Base-by-base conservation (phyloP, 2,797 vertebrate genomes). In the Lindbergichthys nudifrons region DNA sequence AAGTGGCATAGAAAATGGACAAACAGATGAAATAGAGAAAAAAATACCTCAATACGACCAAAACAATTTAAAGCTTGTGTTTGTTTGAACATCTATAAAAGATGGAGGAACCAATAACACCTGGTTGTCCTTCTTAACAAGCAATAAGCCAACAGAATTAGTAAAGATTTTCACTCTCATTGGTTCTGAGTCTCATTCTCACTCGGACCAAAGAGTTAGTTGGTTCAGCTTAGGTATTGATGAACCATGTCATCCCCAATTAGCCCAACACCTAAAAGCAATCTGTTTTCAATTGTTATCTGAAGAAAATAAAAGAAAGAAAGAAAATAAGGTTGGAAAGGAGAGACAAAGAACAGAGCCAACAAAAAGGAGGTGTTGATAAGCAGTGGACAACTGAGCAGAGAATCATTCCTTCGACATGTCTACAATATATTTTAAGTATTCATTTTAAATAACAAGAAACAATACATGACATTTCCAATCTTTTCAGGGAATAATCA, bases 231-330 rank as follows among this genome's bases (percentile, higher is more conserved):
- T 21, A 83, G 84, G 87, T 91, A 81, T 79, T 91, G 91, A 92
- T 88, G 88, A 91, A 84, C 81, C 77, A 79, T 85, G 87, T 85
- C 88, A 82, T 88, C 86, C 69, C 69, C 83, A 90, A 92, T 91
- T 90, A 90, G 74, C 53, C 59, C 48, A 61, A 65, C 67, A 76
- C 73, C 84, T 79, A 82, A 84, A 86, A 83, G 73, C 84, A 89
- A 90, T 90, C 87, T 82, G 72, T 76, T 89, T 85, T 77, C 78
- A 83, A 73, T 82, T 88, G 87, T 84, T 87, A 73, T 81, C 66
- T 76, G 57, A 59, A 65, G 73, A 86, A 89, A 86, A 36, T 36
- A 36, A 36, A 36, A 36, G 8, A 36, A 36, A 36, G 32, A 36
- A 59, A 65, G 73, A 85, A 89, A 86, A 87, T 81, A 79, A 77